Conservation (phyloP, 2,113 vertebrate genomes). For the Etheostoma cragini region DNA sequence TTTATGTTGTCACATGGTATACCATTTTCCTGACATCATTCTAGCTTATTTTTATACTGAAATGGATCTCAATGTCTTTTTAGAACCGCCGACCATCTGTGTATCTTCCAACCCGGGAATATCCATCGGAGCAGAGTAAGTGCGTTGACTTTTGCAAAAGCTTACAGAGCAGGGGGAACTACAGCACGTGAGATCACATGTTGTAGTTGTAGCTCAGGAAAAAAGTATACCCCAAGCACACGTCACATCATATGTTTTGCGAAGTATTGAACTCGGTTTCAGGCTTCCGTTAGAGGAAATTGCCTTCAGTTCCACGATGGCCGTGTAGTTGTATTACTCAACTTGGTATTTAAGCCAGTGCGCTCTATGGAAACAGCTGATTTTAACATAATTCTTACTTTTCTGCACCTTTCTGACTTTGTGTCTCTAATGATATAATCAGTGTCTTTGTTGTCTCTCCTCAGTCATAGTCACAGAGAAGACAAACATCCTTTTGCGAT, state of each 20-base stretch:
- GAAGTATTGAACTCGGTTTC: not conserved
- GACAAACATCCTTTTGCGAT: slow-evolving; percentile 95
- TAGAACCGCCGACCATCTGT: slow-evolving; percentile 92
- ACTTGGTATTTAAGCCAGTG: not conserved
- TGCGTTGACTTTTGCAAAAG: not conserved
- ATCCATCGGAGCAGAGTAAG: slow-evolving; percentile 94
- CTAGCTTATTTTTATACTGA: not conserved
- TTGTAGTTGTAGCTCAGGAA: not conserved
- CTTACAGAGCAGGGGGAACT: not conserved
- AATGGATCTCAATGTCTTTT: slow-evolving; percentile 31
- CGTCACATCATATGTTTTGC: not conserved
- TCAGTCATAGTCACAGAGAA: slow-evolving; percentile 98
- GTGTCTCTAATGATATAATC: not conserved
- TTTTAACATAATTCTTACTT: not conserved
- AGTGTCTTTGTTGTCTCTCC: slow-evolving; percentile 31
- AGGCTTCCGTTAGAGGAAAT: not conserved
- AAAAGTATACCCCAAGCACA: not conserved
- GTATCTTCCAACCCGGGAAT: slow-evolving; percentile 92
- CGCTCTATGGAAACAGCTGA: not conserved
- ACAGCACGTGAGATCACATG: not conserved
- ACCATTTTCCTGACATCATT: not conserved
- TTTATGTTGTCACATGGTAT: not conserved
- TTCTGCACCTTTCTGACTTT: not conserved
- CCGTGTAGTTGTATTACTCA: not conserved
- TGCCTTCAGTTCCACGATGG: not conserved